phyloP scores from a whole-genome alignment of 2,888 invertebrate genomes.

The Diabrotica balteata region DNA sequence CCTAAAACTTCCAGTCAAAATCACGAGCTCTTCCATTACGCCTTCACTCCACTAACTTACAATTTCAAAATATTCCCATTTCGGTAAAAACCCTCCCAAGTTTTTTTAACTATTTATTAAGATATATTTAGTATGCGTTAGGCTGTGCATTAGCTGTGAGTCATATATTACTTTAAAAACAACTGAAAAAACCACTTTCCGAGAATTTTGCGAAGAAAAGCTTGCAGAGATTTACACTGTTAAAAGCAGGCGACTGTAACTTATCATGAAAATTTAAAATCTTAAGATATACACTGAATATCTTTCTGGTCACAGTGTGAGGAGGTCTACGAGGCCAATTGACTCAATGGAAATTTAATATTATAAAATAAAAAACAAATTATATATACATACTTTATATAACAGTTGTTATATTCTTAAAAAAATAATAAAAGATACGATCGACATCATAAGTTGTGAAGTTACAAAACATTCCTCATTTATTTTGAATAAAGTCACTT shows the following conservation, averaged over 20 bases:
- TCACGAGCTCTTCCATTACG: too few relatives aligned
- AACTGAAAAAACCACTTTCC: slow-evolving; percentile 4
- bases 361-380: background rate
- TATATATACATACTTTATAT: background rate
- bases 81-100: too few relatives aligned
- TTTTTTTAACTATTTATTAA: slow-evolving; percentile 3
- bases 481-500: too few relatives aligned
- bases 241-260: background rate
- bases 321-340: background rate
- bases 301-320: too few relatives aligned
- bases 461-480: too few relatives aligned
- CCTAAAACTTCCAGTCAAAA: too few relatives aligned
- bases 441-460: too few relatives aligned
- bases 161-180: slow-evolving; percentile 11
- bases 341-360: background rate
- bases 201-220: background rate
- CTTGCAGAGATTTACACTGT: slow-evolving; percentile 7
- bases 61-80: too few relatives aligned
- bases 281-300: too few relatives aligned
- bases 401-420: too few relatives aligned
- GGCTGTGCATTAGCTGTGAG: slow-evolving; percentile 4
- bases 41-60: too few relatives aligned
- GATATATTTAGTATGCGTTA: background rate
- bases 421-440: too few relatives aligned
- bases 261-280: background rate